A percentile compares a stretch with the other conserved stretches of the same genome.
phyloP scores from a whole-genome alignment of 2,888 invertebrate genomes.

The Dasysyrphus albostriatus region DNA sequence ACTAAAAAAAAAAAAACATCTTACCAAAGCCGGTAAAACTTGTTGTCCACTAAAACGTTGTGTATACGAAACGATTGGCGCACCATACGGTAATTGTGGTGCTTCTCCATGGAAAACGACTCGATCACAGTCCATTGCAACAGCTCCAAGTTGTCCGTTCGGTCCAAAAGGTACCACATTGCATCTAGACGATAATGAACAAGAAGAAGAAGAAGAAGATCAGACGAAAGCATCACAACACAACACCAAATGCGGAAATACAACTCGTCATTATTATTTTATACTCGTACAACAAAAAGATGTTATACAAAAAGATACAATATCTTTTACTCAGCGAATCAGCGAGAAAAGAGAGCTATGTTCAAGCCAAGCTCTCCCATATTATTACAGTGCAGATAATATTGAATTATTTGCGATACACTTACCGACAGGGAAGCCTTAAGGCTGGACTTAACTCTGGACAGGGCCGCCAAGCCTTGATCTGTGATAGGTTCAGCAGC shows the following conservation, averaged over 20 bases:
- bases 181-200: constrained; percentile 83
- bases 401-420: constrained; percentile 61
- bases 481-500: constrained; percentile 80
- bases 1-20: constrained; percentile 62
- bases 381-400: not conserved
- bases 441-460: constrained; percentile 90
- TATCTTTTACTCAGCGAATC: constrained; percentile 20
- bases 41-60: constrained; percentile 93
- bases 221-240: constrained; percentile 43
- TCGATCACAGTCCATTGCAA: constrained; percentile 92
- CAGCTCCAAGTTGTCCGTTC: constrained; percentile 85
- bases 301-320: constrained; percentile 77
- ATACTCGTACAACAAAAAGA: not conserved
- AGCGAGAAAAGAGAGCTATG: not conserved
- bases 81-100: constrained; percentile 90
- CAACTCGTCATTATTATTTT: constrained; percentile 60
- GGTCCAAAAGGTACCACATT: constrained; percentile 84
- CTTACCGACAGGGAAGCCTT: constrained; percentile 89
- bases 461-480: constrained; percentile 88
- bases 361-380: not conserved
- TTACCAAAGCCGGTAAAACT: constrained; percentile 90
- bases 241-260: constrained; percentile 71
- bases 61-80: constrained; percentile 91
- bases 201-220: constrained; percentile 37
- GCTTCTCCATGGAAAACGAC: constrained; percentile 92